Base-by-base conservation (phyloP, 2,888 invertebrate species). In the Phanerotoma sp. region DNA sequence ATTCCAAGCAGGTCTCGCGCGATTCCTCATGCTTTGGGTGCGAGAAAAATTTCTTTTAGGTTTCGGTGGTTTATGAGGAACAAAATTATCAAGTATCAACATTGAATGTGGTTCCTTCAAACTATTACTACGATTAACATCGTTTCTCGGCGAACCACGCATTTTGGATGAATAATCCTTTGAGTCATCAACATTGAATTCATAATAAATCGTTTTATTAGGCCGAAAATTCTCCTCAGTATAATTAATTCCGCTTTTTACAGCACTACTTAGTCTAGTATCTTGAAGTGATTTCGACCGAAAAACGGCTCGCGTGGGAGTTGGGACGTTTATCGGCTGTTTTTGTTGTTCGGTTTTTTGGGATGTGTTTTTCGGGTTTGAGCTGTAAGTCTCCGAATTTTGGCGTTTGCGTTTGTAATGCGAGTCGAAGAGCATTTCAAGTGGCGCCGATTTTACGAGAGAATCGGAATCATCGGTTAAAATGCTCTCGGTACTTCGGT, bases 401-500 rank as follows among this genome's bases (percentile, higher is more conserved):
- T 75, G 79, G 48, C 80, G 77, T 46, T 74, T 72, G 1, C 75
- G 62, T 46, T 72, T 71, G 54, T 75, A 71, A 4, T 84, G 79
- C 1, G 82, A 81, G 67, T 84, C 84, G 57, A 88, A 87, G 1
- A 88, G 73, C 72, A 86, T 84, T 74, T 89, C 90, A 30, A 90
- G 72, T 0, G 90, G 90, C 0, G 89, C 90, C 51, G 89, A 89
- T 74, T 88, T 88, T 5, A 88, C 89, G 62, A 84, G 83, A 0
- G 73, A 73, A 64, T 87, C 87, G 0, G 88, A 89, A 61, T 90
- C 91, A 72, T 91, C 91, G 1, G 90, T 90, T 0, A 91, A 73
- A 5, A 92, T 85, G 66, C 90, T 90, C 71, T 91, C 91, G 67
- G 91, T 81, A 53, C 90, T 91, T 67, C 88, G 87, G 68, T 88